A percentile compares a stretch with the other conserved stretches of the same genome.
These are phyloP conservation scores for Echiichthys vipera DNA, from an alignment of 2,797 vertebrate genomes.

Conservation along the genomic window DNA sequence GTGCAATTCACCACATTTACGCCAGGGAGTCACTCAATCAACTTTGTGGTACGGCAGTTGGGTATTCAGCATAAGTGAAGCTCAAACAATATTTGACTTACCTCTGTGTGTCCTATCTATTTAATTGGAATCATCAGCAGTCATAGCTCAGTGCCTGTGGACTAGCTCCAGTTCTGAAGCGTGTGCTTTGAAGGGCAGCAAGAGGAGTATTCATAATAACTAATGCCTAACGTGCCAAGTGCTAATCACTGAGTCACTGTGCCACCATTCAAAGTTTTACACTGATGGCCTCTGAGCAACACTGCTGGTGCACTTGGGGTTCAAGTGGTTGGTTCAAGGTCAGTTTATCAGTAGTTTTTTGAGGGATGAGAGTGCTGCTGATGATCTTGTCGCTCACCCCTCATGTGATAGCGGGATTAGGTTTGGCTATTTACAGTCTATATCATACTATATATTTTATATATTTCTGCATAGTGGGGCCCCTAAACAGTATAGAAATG, in stretches of 20 bases:
- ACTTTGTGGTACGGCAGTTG: background rate
- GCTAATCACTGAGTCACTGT: background rate
- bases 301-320: background rate
- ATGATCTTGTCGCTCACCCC: background rate
- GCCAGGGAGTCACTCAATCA: background rate
- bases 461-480: no score
- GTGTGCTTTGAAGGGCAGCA: background rate
- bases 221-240: background rate
- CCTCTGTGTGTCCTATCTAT: background rate
- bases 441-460: no score
- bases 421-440: no score
- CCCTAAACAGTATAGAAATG: no score
- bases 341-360: slow-evolving; percentile 17
- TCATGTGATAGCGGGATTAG: slow-evolving; percentile 22
- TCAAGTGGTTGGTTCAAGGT: slow-evolving; percentile 17
- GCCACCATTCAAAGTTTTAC: background rate
- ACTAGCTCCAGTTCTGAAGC: background rate
- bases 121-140: background rate
- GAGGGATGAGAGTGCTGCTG: background rate
- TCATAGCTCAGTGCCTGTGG: background rate
- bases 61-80: background rate
- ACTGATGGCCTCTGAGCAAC: background rate
- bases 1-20: background rate
- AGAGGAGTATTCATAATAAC: background rate
- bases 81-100: background rate